Base-by-base conservation (phyloP, 2,113 vertebrate genomes). In the Anhinga anhinga region DNA sequence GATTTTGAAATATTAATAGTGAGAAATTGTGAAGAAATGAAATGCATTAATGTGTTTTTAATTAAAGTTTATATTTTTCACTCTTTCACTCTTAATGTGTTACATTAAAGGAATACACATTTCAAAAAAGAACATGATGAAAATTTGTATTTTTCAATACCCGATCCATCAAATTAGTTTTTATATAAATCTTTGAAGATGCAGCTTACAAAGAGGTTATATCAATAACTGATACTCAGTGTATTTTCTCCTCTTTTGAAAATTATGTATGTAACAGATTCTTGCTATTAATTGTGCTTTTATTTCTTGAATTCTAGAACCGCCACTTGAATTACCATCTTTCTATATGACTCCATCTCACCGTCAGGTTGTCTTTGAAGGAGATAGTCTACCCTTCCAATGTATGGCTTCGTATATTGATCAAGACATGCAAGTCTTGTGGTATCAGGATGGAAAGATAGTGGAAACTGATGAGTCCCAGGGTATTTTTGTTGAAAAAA, bases 281-380 rank as follows among this genome's bases (percentile, higher is more conserved):
- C 36, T 71, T 86, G 32, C 58, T 74, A 3, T 42, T 95, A 89
- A 92, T 79, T 74, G 11, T 83, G 44, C 36, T 18, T 90, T 73
- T 91, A 7, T 91, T 42, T 94, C 50, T 94, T 73, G 55, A 47
- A 73, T 87, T 96, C 59, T 91, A 99, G 99, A 99, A 55, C 98
- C 99, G 2, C 99, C 99, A 0, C 99, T 99, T 9, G 99, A 99
- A 95, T 96, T 99, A 42, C 99, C 99, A 0, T 99, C 99, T 52
- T 99, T 99, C 98, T 99, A 99, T 95, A 99, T 99, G 98, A 99
- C 98, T 25, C 99, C 99, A 0, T 99, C 99, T 76, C 99, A 99
- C 90, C 99, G 98, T 3, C 99, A 99, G 96, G 98, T 99, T 5
- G 99, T 99, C 38, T 99, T 99, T 94, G 99, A 99, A 98, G 99